Evolutionary conservation across 92 coral and sea anemone genomes (phyloP).

Genomic region (Zoanthus solanderi): DNA sequence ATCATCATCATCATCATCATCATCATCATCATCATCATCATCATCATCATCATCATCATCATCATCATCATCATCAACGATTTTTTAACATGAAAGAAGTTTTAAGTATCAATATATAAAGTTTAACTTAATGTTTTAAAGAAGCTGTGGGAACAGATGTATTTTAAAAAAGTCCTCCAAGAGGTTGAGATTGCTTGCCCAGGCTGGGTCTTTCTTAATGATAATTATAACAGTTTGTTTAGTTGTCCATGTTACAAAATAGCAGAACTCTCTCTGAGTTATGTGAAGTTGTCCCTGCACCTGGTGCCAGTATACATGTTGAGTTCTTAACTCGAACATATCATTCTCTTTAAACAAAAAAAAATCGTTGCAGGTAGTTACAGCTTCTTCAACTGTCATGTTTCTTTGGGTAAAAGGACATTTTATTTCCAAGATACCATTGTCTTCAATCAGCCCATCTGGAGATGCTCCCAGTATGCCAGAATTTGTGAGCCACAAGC

Average conservation of each 20-base stretch:
- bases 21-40: too few relatives aligned
- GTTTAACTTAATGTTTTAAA: neutral
- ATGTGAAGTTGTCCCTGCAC: constrained; percentile 8
- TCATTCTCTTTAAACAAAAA: neutral
- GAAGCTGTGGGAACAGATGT: constrained; percentile 3
- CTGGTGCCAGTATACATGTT: constrained; percentile 13
- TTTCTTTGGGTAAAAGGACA: constrained; percentile 36
- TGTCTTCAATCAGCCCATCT: constrained; percentile 11
- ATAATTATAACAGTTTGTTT: constrained; percentile 34
- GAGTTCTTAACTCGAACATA: neutral
- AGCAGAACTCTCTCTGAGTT: neutral
- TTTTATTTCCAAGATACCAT: constrained; percentile 5
- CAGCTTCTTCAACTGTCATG: constrained; percentile 42
- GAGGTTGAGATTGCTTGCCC: constrained; percentile 15
- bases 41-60: too few relatives aligned
- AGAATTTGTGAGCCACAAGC: constrained; percentile 7
- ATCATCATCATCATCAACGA: too few relatives aligned
- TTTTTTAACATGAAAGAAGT: too few relatives aligned
- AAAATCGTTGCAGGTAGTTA: constrained; percentile 4
- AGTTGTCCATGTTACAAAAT: constrained; percentile 20
- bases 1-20: too few relatives aligned
- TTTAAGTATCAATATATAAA: neutral
- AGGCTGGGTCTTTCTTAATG: constrained; percentile 47
- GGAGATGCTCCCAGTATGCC: constrained; percentile 12
- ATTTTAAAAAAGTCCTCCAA: constrained; percentile 4